Evolutionary conservation across 2,888 invertebrate genomes (phyloP).

Genomic region (Trichopria drosophilae): DNA sequence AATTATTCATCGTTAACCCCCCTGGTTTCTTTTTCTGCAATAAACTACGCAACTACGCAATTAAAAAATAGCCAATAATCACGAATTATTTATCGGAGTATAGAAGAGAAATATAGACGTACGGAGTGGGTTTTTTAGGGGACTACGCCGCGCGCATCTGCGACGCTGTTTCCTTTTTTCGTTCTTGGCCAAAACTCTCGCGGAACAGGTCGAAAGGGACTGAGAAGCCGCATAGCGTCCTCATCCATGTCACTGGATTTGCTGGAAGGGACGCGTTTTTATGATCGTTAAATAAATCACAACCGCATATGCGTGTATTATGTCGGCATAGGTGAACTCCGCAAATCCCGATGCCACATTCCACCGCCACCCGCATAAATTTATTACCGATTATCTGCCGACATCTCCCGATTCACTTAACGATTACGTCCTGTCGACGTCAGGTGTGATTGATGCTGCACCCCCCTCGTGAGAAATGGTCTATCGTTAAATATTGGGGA

Average conservation of each 20-base stretch:
- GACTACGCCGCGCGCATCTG: not conserved
- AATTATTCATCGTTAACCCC: too few relatives aligned
- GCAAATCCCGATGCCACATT: not conserved
- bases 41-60: too few relatives aligned
- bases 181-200: constrained; percentile 3
- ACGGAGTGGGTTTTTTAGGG: constrained; percentile 12
- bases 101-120: constrained; percentile 11
- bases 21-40: too few relatives aligned
- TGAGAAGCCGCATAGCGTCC: constrained; percentile 21
- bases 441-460: constrained; percentile 31
- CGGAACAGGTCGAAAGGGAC: not conserved
- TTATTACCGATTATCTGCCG: constrained; percentile 22
- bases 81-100: constrained; percentile 32
- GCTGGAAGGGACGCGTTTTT: constrained; percentile 14
- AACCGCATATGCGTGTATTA: too few relatives aligned
- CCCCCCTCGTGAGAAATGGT: too few relatives aligned
- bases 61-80: too few relatives aligned
- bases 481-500: too few relatives aligned
- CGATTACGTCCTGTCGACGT: constrained; percentile 26
- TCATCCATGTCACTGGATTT: constrained; percentile 27
- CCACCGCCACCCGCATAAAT: constrained; percentile 26
- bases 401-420: constrained; percentile 30
- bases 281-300: constrained; percentile 32
- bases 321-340: too few relatives aligned
- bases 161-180: constrained; percentile 27